Conservation (phyloP, 2,113 vertebrate genomes). For the Desmodus rotundus region DNA sequence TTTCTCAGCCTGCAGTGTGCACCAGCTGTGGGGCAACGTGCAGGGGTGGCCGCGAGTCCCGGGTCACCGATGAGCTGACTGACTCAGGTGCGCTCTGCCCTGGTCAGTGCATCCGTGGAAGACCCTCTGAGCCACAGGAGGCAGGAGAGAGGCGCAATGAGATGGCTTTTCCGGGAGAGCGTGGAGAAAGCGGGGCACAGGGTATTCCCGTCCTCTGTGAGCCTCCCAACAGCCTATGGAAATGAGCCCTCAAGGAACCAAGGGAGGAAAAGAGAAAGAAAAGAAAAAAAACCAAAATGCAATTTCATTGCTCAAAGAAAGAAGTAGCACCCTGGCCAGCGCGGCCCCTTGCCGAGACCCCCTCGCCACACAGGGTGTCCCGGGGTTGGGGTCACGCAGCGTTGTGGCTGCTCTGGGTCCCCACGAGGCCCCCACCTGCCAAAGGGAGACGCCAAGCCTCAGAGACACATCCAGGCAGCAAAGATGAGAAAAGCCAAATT, state of each 20-base stretch:
- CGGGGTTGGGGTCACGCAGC: fast-evolving
- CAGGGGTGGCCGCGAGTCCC: fast-evolving
- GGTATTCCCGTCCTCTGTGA: fast-evolving
- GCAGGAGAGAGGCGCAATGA: fast-evolving
- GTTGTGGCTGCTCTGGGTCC: neutral
- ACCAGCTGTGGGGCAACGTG: fast-evolving
- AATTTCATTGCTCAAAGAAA: neutral
- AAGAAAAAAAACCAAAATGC: neutral
- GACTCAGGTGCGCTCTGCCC: neutral
- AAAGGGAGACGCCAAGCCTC: neutral
- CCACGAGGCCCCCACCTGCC: fast-evolving
- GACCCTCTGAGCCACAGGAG: neutral
- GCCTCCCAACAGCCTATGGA: neutral
- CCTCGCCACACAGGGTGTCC: fast-evolving
- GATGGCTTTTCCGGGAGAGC: neutral
- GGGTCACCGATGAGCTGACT: fast-evolving
- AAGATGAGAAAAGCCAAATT: neutral
- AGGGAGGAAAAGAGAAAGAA: neutral
- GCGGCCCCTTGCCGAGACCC: fast-evolving
- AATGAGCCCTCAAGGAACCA: neutral
- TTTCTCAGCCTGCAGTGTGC: neutral
- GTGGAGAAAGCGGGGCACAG: fast-evolving
- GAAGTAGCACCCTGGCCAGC: fast-evolving
- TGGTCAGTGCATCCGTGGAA: fast-evolving
- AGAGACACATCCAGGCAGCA: neutral